Percentiles rank a stretch among this genome's conserved stretches.
phyloP scores from a whole-genome alignment of 2,113 vertebrate genomes.

The Xiphias gladius region DNA sequence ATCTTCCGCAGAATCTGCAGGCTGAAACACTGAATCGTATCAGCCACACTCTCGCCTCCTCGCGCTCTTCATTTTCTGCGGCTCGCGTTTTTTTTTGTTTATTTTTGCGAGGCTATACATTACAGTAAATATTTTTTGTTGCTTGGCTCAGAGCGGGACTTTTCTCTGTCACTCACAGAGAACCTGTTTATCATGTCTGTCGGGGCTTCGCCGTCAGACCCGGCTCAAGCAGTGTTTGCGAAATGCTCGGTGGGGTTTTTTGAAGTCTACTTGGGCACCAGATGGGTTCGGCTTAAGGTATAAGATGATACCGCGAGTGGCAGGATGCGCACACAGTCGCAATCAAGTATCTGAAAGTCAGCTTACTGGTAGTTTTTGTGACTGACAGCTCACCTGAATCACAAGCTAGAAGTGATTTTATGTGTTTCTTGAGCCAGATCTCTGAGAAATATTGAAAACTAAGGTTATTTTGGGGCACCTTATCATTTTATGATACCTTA shows the following conservation, averaged over 20 bases:
- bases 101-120: conserved; percentile 43
- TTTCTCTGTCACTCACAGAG: conserved; percentile 50
- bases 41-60: conserved; percentile 5
- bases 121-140: conserved; percentile 68
- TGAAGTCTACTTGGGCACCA: conserved; percentile 66
- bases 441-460: neutral
- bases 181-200: conserved; percentile 65
- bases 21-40: conserved; percentile 11
- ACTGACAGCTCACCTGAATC: conserved; percentile 72
- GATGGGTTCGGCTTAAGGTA: conserved; percentile 71
- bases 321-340: conserved; percentile 75
- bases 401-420: neutral
- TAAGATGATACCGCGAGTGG: conserved; percentile 56
- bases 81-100: conserved; percentile 7
- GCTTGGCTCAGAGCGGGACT: conserved; percentile 60
- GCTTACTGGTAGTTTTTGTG: conserved; percentile 49
- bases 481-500: too few species aligned
- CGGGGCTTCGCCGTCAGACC: conserved; percentile 65
- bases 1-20: neutral
- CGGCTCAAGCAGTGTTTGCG: conserved; percentile 74
- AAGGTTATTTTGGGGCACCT: too few species aligned
- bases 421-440: neutral
- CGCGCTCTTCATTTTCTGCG: conserved; percentile 23
- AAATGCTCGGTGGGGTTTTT: conserved; percentile 62
- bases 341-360: conserved; percentile 39